These are phyloP conservation scores for Caenorhabditis zanzibari DNA, from an alignment of 2,888 invertebrate species.

Conservation along the genomic window DNA sequence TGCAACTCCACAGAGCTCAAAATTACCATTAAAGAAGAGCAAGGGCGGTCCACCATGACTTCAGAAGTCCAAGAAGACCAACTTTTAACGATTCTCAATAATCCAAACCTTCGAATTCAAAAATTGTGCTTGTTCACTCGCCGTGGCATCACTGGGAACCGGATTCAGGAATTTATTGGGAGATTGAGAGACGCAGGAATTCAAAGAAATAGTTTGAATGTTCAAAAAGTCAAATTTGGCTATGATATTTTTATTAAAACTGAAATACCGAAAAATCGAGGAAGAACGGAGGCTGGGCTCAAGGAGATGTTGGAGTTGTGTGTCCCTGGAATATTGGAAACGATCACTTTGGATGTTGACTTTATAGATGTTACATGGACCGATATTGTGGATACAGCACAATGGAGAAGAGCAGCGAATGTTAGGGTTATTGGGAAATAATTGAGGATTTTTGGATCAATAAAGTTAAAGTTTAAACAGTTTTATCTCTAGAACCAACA, in stretches of 20 bases:
- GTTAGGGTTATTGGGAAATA: neutral
- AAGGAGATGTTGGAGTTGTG: slow-evolving; percentile 1
- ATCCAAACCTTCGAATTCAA: neutral
- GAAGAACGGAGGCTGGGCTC: neutral
- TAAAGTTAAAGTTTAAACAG: too few species aligned
- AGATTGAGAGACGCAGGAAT: neutral
- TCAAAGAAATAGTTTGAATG: neutral
- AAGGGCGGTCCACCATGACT: too few species aligned
- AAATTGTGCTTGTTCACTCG: neutral
- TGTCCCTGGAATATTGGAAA: neutral
- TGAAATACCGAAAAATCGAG: neutral
- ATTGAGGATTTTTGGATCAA: neutral
- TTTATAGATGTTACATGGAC: neutral
- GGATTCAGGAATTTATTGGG: neutral
- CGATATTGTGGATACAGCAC: neutral
- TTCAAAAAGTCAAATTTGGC: neutral
- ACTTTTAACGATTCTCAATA: neutral
- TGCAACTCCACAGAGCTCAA: neutral
- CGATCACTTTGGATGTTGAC: neutral
- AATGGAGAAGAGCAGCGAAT: neutral
- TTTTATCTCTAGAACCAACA: too few species aligned
- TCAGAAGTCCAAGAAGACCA: neutral
- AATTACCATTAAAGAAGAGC: neutral
- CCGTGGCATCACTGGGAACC: neutral
- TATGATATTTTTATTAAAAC: neutral